Base-by-base conservation (phyloP, 2,888 invertebrate genomes). In the Nomada hirtipes region DNA sequence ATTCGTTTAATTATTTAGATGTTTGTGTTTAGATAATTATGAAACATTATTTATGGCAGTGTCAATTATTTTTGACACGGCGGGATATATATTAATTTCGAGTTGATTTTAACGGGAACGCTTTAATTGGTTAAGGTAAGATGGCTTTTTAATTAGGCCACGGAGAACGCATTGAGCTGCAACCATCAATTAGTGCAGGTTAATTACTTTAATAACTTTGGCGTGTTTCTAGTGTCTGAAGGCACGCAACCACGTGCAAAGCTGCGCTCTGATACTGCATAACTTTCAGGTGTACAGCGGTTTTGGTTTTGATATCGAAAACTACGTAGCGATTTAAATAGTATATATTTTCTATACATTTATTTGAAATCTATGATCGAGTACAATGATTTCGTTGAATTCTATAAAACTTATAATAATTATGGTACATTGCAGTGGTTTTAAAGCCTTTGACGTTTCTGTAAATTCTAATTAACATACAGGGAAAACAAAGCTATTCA, bases 161-260 rank as follows among this genome's bases (percentile, higher is more conserved):
- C 36, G 50, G 20, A 50, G 10, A 13, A 9, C 0, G 20, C n/a
- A 20, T 60, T 50, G 36, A 71, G 63, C 64, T 64, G 23, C 23
- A 57, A 23, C 18, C 47, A 76, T 64, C 20, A 26, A n/a, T 53
- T 36, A 63, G 47, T 47, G 47, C n/a, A 42, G 3, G 15, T 23
- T 23, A 63, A 72, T 65, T 57, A 26, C 15, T 29, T 42, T 52
- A 13, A 59, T 77, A 36, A 9, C 10, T 20, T 18, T 36, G 7
- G 23, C 4, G 36, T 1, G 13, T 26, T 4, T 36, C 11, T 15
- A 29, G 61, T 29, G 63, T 77, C 77, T 63, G 52, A 10, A 42
- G 26, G 13, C 60, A 61, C n/a, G 81, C 81, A 74, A 79, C 74
- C n/a, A 9, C 18, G 29, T 15, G n/a, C 36, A 18, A 23, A 11